A percentile compares a stretch with the other conserved stretches of the same genome.
These are phyloP conservation scores for Brachionus sp. DNA, from an alignment of 1,140 invertebrate species.

Conservation along the genomic window DNA sequence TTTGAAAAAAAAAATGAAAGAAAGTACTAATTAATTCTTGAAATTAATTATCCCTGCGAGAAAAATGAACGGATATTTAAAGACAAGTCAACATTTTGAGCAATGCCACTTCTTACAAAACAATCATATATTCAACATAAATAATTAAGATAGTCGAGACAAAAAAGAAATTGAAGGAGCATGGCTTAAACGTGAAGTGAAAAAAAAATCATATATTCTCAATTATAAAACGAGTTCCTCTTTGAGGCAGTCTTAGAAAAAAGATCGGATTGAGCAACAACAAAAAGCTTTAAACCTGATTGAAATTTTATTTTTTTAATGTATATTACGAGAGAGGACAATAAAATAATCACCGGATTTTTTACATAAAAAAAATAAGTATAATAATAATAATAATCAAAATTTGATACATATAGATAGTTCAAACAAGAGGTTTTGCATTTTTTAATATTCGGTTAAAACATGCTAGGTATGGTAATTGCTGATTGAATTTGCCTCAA, in stretches of 20 bases:
- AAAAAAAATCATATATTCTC: background rate
- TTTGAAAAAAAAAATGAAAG: background rate
- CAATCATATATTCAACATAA: background rate
- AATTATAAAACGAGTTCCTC: background rate
- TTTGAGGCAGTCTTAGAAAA: background rate
- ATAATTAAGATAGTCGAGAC: background rate
- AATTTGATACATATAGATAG: background rate
- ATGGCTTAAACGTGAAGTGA: background rate
- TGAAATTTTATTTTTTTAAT: background rate
- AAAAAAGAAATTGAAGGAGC: background rate
- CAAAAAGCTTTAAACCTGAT: background rate
- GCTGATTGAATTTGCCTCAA: slow-evolving; percentile 14
- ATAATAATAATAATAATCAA: background rate
- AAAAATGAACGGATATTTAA: background rate
- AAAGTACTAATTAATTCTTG: slow-evolving; percentile 4
- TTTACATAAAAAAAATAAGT: background rate
- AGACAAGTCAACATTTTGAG: background rate
- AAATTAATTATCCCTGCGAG: background rate
- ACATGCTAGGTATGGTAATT: slow-evolving; percentile 18
- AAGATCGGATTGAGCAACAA: background rate
- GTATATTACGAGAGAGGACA: background rate
- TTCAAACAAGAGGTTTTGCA: background rate
- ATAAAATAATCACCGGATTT: slow-evolving; percentile 31
- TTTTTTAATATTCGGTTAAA: background rate
- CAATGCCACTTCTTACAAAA: background rate